phyloP scores from a whole-genome alignment of 2,113 vertebrate genomes.

The Struthidea cinerea region DNA sequence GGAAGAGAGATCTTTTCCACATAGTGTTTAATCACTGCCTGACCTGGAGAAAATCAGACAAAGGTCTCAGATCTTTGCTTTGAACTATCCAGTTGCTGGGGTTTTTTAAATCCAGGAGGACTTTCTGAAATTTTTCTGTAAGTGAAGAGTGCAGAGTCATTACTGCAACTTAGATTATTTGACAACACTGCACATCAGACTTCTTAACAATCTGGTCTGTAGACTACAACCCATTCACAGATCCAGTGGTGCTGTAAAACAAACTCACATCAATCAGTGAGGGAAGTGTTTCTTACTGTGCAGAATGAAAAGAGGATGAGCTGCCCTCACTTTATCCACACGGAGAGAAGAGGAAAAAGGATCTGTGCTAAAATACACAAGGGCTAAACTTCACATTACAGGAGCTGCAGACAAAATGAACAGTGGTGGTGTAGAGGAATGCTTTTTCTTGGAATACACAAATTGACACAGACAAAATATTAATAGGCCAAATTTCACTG shows the following conservation, averaged over 20 bases:
- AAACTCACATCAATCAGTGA: not conserved
- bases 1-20: not conserved
- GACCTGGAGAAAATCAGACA: not conserved
- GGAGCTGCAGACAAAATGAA: not conserved
- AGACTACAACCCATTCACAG: not conserved
- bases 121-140: not conserved
- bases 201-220: not conserved
- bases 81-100: not conserved
- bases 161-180: not conserved
- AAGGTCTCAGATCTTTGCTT: not conserved
- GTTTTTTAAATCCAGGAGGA: not conserved
- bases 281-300: not conserved
- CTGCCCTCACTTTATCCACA: not conserved
- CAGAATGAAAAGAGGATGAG: not conserved
- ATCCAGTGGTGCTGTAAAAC: not conserved
- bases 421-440: not conserved
- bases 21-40: not conserved
- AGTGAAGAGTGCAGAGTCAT: not conserved
- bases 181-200: not conserved
- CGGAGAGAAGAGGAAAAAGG: not conserved
- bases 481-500: not conserved
- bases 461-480: not conserved
- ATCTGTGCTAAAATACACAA: not conserved
- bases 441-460: not conserved
- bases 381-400: not conserved